Evolutionary conservation across 2,113 vertebrate genomes (phyloP).

Genomic region (Gopherus evgoodei): DNA sequence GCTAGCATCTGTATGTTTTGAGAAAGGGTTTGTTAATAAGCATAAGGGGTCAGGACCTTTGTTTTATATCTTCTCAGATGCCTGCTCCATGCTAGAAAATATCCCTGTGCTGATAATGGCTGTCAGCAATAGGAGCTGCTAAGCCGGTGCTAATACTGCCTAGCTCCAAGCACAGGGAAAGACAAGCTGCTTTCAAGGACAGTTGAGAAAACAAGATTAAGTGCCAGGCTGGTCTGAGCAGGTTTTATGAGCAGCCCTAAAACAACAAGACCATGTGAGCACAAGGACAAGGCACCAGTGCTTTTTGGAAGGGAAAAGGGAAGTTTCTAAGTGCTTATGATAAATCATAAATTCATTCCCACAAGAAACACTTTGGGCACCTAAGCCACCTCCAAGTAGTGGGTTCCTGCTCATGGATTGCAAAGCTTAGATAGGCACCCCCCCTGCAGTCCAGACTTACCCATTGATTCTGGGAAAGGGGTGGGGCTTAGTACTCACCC

Average conservation of each 20-base stretch:
- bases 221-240: background rate
- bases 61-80: background rate
- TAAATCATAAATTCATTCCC: background rate
- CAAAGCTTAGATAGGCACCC: too few relatives aligned
- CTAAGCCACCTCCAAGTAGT: too few relatives aligned
- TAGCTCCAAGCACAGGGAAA: accelerated
- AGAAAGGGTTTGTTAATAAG: background rate
- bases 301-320: background rate
- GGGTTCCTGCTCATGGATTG: too few relatives aligned
- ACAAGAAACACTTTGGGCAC: too few relatives aligned
- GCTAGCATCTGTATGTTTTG: background rate
- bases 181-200: background rate
- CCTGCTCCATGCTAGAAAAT: accelerated
- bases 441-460: too few relatives aligned
- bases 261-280: background rate
- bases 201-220: background rate
- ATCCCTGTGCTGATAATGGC: background rate
- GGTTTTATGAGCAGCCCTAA: background rate
- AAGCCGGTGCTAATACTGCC: background rate
- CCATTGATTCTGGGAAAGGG: too few relatives aligned
- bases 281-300: background rate
- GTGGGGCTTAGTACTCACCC: too few relatives aligned
- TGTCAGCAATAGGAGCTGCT: background rate
- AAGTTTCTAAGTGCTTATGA: background rate
- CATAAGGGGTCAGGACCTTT: background rate